Evolutionary conservation across 2,888 invertebrate species (phyloP), one percentile per base, ranked within the genome.

Genomic region (Thecophora atra): DNA sequence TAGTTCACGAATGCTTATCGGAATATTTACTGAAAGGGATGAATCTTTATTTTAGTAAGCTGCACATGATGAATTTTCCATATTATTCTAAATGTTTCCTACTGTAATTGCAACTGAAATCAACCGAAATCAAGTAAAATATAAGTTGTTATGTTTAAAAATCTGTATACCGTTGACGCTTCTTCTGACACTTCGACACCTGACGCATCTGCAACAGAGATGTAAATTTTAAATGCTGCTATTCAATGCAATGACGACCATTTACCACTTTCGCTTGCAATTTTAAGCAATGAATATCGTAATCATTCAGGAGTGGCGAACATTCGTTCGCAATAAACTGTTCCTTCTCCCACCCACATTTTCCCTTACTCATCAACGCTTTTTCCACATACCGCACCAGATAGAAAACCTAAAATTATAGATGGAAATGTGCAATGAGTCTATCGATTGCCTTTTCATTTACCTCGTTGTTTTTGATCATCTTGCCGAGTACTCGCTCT

Each of bases 141-240:
- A n/a, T n/a, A n/a, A n/a, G n/a, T 37, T 6, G 37, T 4, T 8
- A n/a, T 24, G 11, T 73, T 79, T 82, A 82, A 71, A 82, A 82
- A 77, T 82, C 82, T 69, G 82, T 82, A 72, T 82, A 82, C 17
- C 83, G 77, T 77, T 83, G 84, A 60, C 83, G 83, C 54, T 81
- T 73, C 71, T 78, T 84, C 75, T 84, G 83, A 15, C 83, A 81
- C 63, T 81, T 83, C 66, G 84, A 80, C 37, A 82, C 80, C 69
- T 82, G 81, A 71, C 79, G 79, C 84, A 83, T 83, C 83, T 83
- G 71, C n/a, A 74, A 76, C 19, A 3, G 11, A 8, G 51, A 15
- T 15, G 21, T 56, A 58, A 66, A 42, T n/a, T 13, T 0, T 26
- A 15, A 15, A 44, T 1, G 19, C 3, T 21, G 30, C 19, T 44